These are phyloP conservation scores for Drosophila nasuta DNA, from an alignment of 1,140 invertebrate genomes.

Conservation along the genomic window DNA sequence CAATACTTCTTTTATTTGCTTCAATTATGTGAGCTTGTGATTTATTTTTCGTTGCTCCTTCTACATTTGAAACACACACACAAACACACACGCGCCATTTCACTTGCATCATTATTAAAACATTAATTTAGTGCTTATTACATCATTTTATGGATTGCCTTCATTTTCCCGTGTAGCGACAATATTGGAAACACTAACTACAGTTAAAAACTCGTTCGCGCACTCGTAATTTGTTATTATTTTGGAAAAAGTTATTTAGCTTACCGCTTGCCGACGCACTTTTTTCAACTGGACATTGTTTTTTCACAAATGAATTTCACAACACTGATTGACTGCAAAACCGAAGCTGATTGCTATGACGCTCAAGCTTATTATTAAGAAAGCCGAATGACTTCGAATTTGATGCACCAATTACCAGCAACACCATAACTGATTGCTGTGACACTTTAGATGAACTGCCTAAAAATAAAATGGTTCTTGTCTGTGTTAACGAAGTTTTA, in stretches of 20 bases:
- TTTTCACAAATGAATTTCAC: not conserved
- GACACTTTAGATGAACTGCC: not conserved
- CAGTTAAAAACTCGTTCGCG: not conserved
- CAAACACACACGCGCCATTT: too few species aligned
- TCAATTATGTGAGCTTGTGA: too few species aligned
- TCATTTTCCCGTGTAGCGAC: not conserved
- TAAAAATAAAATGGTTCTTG: too few species aligned
- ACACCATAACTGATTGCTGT: not conserved
- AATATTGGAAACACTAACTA: not conserved
- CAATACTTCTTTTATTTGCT: too few species aligned
- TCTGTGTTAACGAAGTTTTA: too few species aligned
- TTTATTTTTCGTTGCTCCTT: too few species aligned
- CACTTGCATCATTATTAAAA: too few species aligned
- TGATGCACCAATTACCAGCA: too few species aligned
- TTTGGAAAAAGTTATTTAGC: not conserved
- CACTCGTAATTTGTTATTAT: not conserved
- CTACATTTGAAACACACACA: too few species aligned
- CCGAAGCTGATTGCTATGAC: conserved; percentile 2
- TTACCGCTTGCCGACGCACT: not conserved
- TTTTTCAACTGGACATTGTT: not conserved
- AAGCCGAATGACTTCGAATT: too few species aligned
- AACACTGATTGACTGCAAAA: not conserved
- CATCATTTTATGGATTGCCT: not conserved
- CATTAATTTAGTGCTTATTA: too few species aligned
- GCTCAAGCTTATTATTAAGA: not conserved